A percentile compares a stretch with the other conserved stretches of the same genome.
Conservation (phyloP, 2,888 invertebrate species). For the Smittia sp. region DNA sequence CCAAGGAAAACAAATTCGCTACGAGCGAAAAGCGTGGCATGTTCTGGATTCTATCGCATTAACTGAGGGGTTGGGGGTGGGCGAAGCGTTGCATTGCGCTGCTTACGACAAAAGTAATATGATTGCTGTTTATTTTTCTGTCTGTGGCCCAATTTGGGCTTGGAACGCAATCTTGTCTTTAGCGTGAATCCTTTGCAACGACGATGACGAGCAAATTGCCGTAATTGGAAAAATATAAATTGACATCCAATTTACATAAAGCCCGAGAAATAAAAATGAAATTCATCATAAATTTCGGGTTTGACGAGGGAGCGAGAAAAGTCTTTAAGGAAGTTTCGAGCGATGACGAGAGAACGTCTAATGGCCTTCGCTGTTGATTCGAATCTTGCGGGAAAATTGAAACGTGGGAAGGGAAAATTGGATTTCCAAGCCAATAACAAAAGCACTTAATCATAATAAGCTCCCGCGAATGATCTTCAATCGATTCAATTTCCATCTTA, state of each 20-base stretch:
- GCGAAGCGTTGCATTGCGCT: background rate
- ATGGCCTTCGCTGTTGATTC: conserved; percentile 4
- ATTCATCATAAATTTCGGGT: conserved; percentile 14
- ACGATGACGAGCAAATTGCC: conserved; percentile 16
- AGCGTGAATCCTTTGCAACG: background rate
- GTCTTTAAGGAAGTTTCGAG: background rate
- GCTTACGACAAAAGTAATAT: background rate
- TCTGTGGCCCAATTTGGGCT: background rate
- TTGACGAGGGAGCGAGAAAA: background rate
- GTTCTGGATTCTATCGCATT: background rate
- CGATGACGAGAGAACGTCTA: background rate
- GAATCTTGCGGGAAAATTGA: conserved; percentile 1
- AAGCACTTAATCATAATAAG: conserved; percentile 33
- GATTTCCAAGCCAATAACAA: conserved; percentile 28
- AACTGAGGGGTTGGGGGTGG: background rate
- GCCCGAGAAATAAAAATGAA: background rate
- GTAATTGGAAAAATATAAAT: conserved; percentile 20
- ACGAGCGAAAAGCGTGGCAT: conserved; percentile 24
- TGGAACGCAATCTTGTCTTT: background rate
- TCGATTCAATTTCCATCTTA: background rate
- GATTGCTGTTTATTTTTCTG: background rate
- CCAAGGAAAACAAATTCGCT: background rate
- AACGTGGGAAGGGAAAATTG: background rate
- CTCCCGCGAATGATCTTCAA: background rate
- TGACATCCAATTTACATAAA: conserved; percentile 25